Base-by-base conservation (phyloP, 2,888 invertebrate species). In the Myathropa florea region DNA sequence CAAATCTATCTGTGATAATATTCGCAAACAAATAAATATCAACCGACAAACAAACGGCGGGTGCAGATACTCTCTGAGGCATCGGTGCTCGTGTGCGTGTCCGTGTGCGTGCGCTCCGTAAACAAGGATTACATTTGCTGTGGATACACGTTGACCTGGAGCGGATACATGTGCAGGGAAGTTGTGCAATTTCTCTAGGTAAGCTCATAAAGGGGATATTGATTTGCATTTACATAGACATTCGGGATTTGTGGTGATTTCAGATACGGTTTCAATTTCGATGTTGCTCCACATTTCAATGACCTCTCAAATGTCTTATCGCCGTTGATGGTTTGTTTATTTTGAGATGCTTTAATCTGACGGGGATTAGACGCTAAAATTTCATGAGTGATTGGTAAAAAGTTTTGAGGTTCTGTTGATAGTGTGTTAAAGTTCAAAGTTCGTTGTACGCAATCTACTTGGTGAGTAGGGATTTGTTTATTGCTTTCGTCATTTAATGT, bases 1-100 rank as follows among this genome's bases (percentile, higher is more conserved):
- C 46, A 71, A 59, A 79, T 71, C 46, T 30, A 26, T 73, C 80
- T 80, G 72, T 80, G 80, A 80, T 80, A 80, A 61, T 55, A 79
- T 72, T 79, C 30, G 70, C 70, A 71, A 55, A 10, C 18, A 33
- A 61, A 30, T 28, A 60, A 7, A 12, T 23, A 39, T 39, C 39
- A n/a, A n/a, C n/a, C n/a, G n/a, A n/a, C n/a, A n/a, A n/a, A n/a
- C n/a, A n/a, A n/a, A n/a, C 39, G n/a, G n/a, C 39, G 39, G 12
- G 4, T 4, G 7, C 7, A 18, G 46, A 18, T 18, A 18, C 18
- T 18, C 46, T 46, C 18, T 39, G 39, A n/a, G n/a, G n/a, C 39
- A 6, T 39, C 36, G 36, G 36, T n/a, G 36, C 14, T 14, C 39
- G 39, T 39, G 39, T 46, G 46, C 46, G 18, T 9, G 59, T n/a